Evolutionary conservation across 2,113 vertebrate species (phyloP), one percentile per base, ranked within the genome.

Genomic region (Tetrax tetrax): DNA sequence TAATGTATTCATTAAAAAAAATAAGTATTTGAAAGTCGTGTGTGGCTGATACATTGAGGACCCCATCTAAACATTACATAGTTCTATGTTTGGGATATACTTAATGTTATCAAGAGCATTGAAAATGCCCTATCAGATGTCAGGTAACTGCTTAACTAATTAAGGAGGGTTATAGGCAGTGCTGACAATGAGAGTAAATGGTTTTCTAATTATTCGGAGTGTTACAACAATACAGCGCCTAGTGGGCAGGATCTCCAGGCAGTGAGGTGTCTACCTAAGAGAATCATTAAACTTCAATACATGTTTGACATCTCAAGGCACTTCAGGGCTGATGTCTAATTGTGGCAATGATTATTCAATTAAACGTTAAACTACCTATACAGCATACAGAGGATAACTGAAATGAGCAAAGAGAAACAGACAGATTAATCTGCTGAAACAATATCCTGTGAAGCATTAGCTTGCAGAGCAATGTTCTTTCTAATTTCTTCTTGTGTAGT

Each of bases 361-460:
- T 90, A 85, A 85, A 66, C 24, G 51, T 41, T 76, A 50, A 88
- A 53, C n/a, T 54, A 51, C 31, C 29, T 74, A 2, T 51, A 70
- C 63, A 63, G 51, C 50, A 54, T 19, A 27, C 27, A 41, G 66
- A 37, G 7, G 10, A n/a, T 57, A 69, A 76, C 15, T 8, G 71
- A 87, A 83, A 80, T 72, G 84, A 91, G 24, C 45, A 38, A 75
- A 94, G 45, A 82, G 74, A 50, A 95, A 48, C 47, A 74, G 91
- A 91, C 66, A 91, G 48, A 61, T 87, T 75, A 90, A 91, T 95
- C n/a, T 80, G 35, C 65, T 79, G 74, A 65, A 96, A 89, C 20
- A 87, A 45, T 53, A 53, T 78, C 22, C 41, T 78, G 5, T 48
- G 74, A n/a, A 65, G 20, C 50, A 33, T 47, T 57, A 69, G 23